A percentile compares a stretch with the other conserved stretches of the same genome.
Conservation (phyloP, 2,888 invertebrate genomes). For the Eretmocerus hayati region DNA sequence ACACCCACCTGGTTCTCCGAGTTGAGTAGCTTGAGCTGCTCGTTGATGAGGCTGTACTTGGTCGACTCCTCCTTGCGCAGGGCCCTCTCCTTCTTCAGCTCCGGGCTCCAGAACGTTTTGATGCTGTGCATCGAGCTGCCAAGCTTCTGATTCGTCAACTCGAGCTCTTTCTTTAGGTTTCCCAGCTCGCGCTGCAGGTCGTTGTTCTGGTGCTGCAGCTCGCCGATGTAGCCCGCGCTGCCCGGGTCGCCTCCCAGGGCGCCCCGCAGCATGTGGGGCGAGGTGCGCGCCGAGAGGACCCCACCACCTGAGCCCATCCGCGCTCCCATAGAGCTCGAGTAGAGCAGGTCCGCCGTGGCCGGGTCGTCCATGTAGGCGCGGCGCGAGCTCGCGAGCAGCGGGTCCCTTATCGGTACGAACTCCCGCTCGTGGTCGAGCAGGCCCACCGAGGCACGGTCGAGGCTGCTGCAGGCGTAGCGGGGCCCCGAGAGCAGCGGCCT, state of each 20-base stretch:
- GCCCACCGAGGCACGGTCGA: constrained; percentile 58
- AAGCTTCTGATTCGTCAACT: constrained; percentile 93
- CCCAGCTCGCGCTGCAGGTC: constrained; percentile 89
- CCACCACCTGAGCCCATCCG: constrained; percentile 28
- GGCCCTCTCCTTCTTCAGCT: constrained; percentile 95
- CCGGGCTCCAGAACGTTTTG: constrained; percentile 99
- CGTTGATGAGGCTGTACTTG: constrained; percentile 92
- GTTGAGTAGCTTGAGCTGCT: constrained; percentile 91
- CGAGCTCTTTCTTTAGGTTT: constrained; percentile 87
- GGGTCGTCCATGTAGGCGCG: constrained; percentile 19
- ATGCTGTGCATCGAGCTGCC: constrained; percentile 99
- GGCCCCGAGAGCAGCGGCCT: constrained; percentile 53
- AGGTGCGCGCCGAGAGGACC: constrained; percentile 55
- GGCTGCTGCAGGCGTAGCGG: constrained; percentile 54
- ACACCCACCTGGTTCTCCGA: constrained; percentile 87
- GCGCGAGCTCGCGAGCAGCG: constrained; percentile 57
- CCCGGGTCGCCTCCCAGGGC: constrained; percentile 41
- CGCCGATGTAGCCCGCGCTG: constrained; percentile 68
- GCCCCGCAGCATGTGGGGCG: constrained; percentile 57
- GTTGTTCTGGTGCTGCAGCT: constrained; percentile 88
- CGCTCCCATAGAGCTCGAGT: no score
- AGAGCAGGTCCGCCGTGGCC: constrained; percentile 60
- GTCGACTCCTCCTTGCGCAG: constrained; percentile 95
- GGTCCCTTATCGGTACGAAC: constrained; percentile 77
- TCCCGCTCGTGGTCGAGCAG: constrained; percentile 78